Evolutionary conservation across 1,140 invertebrate species (phyloP), one percentile per base, ranked within the genome.

Genomic region (Drosophila pandora): DNA sequence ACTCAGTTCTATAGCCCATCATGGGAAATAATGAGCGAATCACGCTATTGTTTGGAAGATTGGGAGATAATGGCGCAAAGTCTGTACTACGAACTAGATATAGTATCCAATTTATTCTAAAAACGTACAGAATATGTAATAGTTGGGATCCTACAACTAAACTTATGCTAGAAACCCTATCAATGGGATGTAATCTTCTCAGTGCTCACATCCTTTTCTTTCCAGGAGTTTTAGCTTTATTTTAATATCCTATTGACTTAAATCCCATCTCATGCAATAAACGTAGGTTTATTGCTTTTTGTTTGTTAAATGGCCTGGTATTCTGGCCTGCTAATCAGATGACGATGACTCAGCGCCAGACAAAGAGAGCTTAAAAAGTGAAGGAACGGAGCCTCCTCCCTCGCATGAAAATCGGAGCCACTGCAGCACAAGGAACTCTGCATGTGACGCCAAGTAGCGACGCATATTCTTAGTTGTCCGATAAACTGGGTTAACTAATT

Each of bases 301-400:
- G 34, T 63, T 60, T 17, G 60, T 45, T 47, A 61, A 28, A 39
- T 47, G 57, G 30, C 57, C 57, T 50, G 45, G 41, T 17, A 6
- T 22, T 32, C 30, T 8, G 32, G 22, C 12, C 10, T 54, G 39
- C 23, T 49, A 54, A 72, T 72, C 70, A 73, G 63, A 71, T 70
- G 65, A 69, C 23, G 57, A 53, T 60, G 69, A 73, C 57, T 73
- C 63, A 67, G 49, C 41, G 30, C n/a, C 56, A 71, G 43, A 71
- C 32, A 71, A 72, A 47, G 41, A 10, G 47, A 62, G 59, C 28
- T 32, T 21, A 2, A 52, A 59, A 12, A 21, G 8, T 22, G 21
- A 17, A 23, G 34, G 9, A n/a, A 52, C 22, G 45, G 45, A 32
- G 25, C 57, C 47, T 12, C 45, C 34, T 28, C 34, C 34, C 34